A percentile compares a stretch with the other conserved stretches of the same genome.
phyloP scores from a whole-genome alignment of 2,888 invertebrate species.

The Trichogramma evanescens region DNA sequence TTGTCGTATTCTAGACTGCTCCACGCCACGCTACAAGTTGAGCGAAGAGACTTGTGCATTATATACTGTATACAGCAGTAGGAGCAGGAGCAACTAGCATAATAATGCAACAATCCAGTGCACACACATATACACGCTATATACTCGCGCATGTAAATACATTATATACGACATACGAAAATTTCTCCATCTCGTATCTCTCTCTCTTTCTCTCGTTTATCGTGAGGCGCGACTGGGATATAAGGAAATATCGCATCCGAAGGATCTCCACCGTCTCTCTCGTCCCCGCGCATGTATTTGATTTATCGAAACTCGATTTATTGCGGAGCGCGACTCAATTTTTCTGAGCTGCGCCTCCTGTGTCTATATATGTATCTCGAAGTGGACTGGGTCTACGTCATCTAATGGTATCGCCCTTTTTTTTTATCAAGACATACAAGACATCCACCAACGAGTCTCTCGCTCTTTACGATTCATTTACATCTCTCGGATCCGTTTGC shows the following conservation, averaged over 20 bases:
- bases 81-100: no score
- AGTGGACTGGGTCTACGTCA: neutral
- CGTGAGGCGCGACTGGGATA: no score
- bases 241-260: no score
- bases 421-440: neutral
- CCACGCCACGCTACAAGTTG: no score
- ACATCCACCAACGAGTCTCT: neutral
- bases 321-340: neutral
- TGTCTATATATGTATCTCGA: neutral
- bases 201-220: neutral
- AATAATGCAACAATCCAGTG: no score
- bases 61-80: no score
- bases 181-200: slow-evolving; percentile 3
- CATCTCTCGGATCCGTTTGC: slow-evolving; percentile 14
- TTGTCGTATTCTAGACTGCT: no score
- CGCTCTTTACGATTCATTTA: slow-evolving; percentile 17
- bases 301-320: slow-evolving; percentile 22
- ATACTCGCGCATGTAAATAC: slow-evolving; percentile 4
- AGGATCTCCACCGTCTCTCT: neutral
- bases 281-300: slow-evolving; percentile 1
- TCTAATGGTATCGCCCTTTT: neutral
- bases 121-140: neutral
- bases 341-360: neutral
- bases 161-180: slow-evolving; percentile 11
- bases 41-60: no score